A percentile compares a stretch with the other conserved stretches of the same genome.
phyloP scores from a whole-genome alignment of 2,113 vertebrate species.

The mouse (Mus musculus) region GRCm39 chr9:113450001-113450500 shows the following conservation, averaged over 20 bases:
- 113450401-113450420: neutral
- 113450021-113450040: too few species aligned
- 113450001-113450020: neutral
- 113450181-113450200: neutral
- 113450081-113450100: neutral
- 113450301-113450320: neutral
- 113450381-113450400: neutral
- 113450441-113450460: neutral
- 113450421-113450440: neutral
- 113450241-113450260: neutral
- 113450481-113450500: neutral
- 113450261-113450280: neutral
- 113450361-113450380: neutral
- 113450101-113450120: slow-evolving; percentile 11
- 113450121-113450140: neutral
- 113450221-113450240: neutral
- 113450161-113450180: neutral
- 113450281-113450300: neutral
- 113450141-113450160: neutral
- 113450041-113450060: neutral
- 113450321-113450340: neutral
- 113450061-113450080: neutral
- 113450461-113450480: neutral
- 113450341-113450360: neutral
- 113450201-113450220: neutral